Evolutionary conservation across 1,140 invertebrate genomes (phyloP).

Genomic region (Tetragonula clypearis): DNA sequence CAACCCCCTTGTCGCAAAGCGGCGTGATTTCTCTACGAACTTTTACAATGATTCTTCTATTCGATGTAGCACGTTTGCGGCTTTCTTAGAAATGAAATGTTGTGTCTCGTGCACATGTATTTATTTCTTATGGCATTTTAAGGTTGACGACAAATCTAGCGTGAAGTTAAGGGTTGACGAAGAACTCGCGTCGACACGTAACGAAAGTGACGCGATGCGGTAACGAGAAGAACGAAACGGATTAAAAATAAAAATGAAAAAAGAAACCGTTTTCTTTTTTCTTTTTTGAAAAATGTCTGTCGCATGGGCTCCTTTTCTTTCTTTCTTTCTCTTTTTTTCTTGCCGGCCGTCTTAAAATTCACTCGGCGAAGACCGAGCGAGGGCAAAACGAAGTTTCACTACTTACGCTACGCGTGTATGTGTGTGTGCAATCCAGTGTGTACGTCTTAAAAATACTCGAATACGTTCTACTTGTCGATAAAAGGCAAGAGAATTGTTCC

Average conservation of each 20-base stretch:
- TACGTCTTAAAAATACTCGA: constrained; percentile 68
- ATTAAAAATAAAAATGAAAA: neutral
- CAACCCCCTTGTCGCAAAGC: neutral
- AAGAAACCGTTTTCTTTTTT: no score
- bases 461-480: constrained; percentile 66
- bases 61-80: neutral
- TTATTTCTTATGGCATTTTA: neutral
- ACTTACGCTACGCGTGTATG: constrained; percentile 57
- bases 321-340: neutral
- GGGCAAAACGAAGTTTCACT: constrained; percentile 54
- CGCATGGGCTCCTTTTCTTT: neutral
- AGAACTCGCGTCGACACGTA: neutral
- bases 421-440: constrained; percentile 62
- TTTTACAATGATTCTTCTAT: neutral
- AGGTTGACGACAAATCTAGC: no score
- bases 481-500: constrained; percentile 70
- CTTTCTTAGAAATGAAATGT: neutral
- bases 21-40: neutral
- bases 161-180: neutral
- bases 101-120: no score
- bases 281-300: neutral
- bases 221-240: neutral
- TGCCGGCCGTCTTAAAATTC: constrained; percentile 10
- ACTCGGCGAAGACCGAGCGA: constrained; percentile 28
- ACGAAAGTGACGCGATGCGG: constrained; percentile 17